Conservation (phyloP, 2,113 vertebrate genomes). For the Macaca nemestrina region DNA sequence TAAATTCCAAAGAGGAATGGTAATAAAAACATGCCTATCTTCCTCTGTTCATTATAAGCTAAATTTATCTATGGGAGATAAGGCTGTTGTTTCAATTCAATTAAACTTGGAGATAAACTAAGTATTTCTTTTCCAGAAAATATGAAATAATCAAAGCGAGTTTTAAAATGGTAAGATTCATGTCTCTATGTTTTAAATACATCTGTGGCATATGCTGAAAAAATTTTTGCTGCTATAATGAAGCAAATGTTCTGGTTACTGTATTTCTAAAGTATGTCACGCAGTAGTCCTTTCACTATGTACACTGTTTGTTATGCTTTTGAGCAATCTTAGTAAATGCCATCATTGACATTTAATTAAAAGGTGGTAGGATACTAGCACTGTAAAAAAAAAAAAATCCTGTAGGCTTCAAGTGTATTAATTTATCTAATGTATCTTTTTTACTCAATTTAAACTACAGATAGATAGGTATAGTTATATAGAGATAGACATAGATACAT, state of each 20-base stretch:
- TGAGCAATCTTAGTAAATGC: not conserved
- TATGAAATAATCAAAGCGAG: not conserved
- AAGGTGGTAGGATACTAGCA: not conserved
- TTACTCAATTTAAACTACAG: not conserved
- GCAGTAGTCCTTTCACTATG: fast-evolving
- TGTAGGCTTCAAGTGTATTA: not conserved
- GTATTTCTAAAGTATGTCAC: not conserved
- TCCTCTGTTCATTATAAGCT: not conserved
- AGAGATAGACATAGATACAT: not conserved
- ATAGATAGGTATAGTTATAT: not conserved
- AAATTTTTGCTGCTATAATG: not conserved
- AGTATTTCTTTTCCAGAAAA: conserved; percentile 12
- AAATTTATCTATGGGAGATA: not conserved
- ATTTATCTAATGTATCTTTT: not conserved
- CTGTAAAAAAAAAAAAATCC: not conserved
- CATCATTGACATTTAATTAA: not conserved
- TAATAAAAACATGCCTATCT: not conserved
- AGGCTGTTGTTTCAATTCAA: not conserved
- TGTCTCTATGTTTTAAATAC: not conserved
- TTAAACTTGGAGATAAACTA: not conserved
- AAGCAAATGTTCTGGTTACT: not conserved
- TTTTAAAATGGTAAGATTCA: not conserved
- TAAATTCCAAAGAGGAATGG: not conserved
- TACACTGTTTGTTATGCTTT: not conserved
- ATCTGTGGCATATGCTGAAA: not conserved